Evolutionary conservation across 1,140 invertebrate species (phyloP).

Genomic region (Leptinotarsa lineolata): DNA sequence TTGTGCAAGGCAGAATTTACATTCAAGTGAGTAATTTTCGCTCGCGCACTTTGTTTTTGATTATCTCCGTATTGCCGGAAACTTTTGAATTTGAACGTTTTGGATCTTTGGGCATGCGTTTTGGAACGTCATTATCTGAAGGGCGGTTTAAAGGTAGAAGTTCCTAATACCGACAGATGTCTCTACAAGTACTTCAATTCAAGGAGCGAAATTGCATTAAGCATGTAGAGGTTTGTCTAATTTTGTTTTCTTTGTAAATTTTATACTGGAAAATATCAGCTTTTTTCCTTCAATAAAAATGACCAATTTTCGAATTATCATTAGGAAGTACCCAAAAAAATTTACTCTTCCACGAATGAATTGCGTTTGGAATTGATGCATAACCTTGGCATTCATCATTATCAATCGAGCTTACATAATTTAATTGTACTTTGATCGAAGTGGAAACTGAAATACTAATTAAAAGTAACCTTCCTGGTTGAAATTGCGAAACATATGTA

Average conservation of each 20-base stretch:
- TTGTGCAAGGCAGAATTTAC: background rate
- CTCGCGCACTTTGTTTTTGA: too few relatives aligned
- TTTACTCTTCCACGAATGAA: too few relatives aligned
- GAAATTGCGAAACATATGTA: background rate
- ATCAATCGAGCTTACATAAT: background rate
- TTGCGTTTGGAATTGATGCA: background rate
- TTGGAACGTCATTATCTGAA: slow-evolving; percentile 4
- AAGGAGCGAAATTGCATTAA: too few relatives aligned
- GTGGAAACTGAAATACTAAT: background rate
- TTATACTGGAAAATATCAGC: too few relatives aligned
- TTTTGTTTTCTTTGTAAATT: too few relatives aligned
- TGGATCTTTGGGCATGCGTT: slow-evolving; percentile 11
- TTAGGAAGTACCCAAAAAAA: too few relatives aligned
- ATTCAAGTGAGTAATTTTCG: too few relatives aligned
- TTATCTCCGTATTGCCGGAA: background rate
- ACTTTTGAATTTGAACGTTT: background rate
- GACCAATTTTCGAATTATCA: too few relatives aligned
- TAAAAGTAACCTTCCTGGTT: background rate
- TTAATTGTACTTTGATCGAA: background rate
- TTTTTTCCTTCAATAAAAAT: too few relatives aligned
- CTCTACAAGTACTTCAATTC: background rate
- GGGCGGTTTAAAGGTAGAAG: slow-evolving; percentile 11
- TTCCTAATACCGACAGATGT: background rate
- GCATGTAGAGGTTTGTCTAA: too few relatives aligned
- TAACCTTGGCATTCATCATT: background rate